phyloP scores from a whole-genome alignment of 1,140 invertebrate genomes.

The Homarus americanus region DNA sequence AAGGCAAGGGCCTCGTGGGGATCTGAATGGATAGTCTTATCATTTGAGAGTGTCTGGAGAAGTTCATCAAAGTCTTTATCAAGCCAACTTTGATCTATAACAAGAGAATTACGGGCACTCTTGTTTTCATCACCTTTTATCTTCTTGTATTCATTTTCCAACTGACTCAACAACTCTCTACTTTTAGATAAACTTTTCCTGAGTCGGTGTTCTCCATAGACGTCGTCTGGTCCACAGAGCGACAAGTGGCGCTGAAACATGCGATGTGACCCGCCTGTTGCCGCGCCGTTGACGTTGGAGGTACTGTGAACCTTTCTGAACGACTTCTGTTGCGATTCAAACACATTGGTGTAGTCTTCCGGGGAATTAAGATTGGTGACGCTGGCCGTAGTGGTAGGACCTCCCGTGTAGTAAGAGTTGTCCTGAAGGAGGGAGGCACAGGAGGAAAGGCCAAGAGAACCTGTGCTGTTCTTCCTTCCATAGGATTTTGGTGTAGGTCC shows the following conservation, averaged over 20 bases:
- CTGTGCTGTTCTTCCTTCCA: slow-evolving; percentile 71
- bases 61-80: slow-evolving; percentile 65
- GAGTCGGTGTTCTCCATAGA: slow-evolving; percentile 33
- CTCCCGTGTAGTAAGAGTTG: slow-evolving; percentile 35
- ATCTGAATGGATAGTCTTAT: slow-evolving; percentile 22
- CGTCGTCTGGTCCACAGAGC: slow-evolving; percentile 44
- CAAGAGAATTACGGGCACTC: slow-evolving; percentile 39
- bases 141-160: slow-evolving; percentile 66
- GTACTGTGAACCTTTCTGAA: slow-evolving; percentile 68
- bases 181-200: slow-evolving; percentile 71
- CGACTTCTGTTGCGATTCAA: slow-evolving; percentile 20
- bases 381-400: slow-evolving; percentile 49
- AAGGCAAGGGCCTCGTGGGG: slow-evolving; percentile 45
- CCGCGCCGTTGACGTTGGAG: slow-evolving; percentile 48
- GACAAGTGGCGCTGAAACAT: slow-evolving; percentile 66
- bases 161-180: slow-evolving; percentile 68
- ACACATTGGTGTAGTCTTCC: slow-evolving; percentile 24
- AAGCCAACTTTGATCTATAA: slow-evolving; percentile 60
- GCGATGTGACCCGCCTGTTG: slow-evolving; percentile 32
- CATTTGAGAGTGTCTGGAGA: slow-evolving; percentile 52
- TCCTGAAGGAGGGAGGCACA: slow-evolving; percentile 47
- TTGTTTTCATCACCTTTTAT: slow-evolving; percentile 68
- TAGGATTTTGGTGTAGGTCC: slow-evolving; percentile 32
- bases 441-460: slow-evolving; percentile 54
- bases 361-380: slow-evolving; percentile 57